These are phyloP conservation scores for Hydrochoerus hydrochaeris DNA, from an alignment of 2,113 vertebrate genomes.

Conservation along the genomic window DNA sequence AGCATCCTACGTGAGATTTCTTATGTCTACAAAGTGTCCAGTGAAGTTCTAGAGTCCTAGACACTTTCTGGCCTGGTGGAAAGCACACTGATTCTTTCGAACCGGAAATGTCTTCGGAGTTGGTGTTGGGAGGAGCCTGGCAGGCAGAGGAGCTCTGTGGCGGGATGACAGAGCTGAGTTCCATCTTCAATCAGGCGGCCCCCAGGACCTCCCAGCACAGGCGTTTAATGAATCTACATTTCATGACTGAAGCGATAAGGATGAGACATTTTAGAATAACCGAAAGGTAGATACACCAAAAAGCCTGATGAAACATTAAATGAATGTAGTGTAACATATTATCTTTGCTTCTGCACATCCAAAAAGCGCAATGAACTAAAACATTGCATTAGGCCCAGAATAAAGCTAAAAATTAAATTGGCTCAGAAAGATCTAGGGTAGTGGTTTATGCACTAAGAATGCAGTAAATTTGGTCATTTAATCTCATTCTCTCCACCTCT, in stretches of 20 bases:
- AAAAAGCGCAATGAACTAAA: slow-evolving; percentile 92
- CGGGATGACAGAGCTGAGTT: slow-evolving; percentile 68
- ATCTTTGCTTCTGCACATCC: slow-evolving; percentile 91
- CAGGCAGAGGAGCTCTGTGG: neutral
- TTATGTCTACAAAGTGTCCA: too few relatives aligned
- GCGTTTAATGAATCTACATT: slow-evolving; percentile 89
- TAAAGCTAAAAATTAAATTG: slow-evolving; percentile 92
- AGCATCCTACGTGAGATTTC: neutral
- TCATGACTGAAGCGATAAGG: slow-evolving; percentile 88
- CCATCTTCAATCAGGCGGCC: slow-evolving; percentile 75
- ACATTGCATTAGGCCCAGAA: slow-evolving; percentile 91
- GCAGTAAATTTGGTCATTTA: slow-evolving; percentile 88
- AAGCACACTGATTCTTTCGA: neutral
- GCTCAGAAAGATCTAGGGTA: slow-evolving; percentile 87
- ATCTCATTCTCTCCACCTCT: slow-evolving; percentile 85
- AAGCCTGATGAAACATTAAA: slow-evolving; percentile 90
- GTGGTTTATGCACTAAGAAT: slow-evolving; percentile 89
- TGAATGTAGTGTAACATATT: slow-evolving; percentile 91
- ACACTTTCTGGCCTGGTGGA: neutral
- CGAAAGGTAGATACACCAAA: slow-evolving; percentile 90
- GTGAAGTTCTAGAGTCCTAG: neutral
- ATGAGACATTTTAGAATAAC: slow-evolving; percentile 91
- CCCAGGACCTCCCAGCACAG: slow-evolving; percentile 78
- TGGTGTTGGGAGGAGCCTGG: neutral
- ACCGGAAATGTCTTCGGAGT: neutral